phyloP scores from a whole-genome alignment of 37 sponge, comb jelly and placozoan genomes.

The Mnemiopsis leidyi region DNA sequence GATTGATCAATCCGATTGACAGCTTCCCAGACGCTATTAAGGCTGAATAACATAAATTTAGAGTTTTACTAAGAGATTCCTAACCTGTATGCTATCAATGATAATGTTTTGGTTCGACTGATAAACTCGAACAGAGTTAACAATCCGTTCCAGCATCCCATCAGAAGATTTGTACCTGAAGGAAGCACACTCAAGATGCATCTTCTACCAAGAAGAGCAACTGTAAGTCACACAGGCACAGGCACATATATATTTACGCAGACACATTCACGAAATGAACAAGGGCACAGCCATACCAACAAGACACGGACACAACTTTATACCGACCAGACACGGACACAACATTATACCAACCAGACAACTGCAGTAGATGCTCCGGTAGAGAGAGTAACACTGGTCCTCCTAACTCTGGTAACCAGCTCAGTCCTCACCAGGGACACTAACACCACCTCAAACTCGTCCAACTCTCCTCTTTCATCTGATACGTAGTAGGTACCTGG shows the following conservation, averaged over 20 bases:
- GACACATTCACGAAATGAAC: too few species aligned
- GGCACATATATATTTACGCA: too few species aligned
- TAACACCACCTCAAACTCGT: background rate
- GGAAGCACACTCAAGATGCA: too few species aligned
- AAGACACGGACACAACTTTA: too few species aligned
- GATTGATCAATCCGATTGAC: too few species aligned
- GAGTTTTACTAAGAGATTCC: too few species aligned
- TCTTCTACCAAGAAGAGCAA: too few species aligned
- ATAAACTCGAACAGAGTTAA: background rate
- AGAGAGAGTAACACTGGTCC: background rate
- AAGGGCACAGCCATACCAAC: too few species aligned
- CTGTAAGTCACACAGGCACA: too few species aligned
- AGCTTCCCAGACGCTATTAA: too few species aligned
- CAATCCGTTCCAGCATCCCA: background rate
- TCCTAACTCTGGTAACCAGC: background rate
- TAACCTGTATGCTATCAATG: background rate
- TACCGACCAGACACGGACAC: too few species aligned
- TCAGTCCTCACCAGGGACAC: background rate
- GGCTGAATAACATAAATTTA: too few species aligned
- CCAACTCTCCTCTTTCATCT: background rate
- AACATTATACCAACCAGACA: background rate
- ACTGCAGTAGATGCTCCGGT: background rate
- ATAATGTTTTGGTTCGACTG: background rate
- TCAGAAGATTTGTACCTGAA: background rate
- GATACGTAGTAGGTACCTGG: conserved; percentile 1